A percentile compares a stretch with the other conserved stretches of the same genome.
Conservation (phyloP, 2,797 vertebrate species). For the Antennarius maculatus region DNA sequence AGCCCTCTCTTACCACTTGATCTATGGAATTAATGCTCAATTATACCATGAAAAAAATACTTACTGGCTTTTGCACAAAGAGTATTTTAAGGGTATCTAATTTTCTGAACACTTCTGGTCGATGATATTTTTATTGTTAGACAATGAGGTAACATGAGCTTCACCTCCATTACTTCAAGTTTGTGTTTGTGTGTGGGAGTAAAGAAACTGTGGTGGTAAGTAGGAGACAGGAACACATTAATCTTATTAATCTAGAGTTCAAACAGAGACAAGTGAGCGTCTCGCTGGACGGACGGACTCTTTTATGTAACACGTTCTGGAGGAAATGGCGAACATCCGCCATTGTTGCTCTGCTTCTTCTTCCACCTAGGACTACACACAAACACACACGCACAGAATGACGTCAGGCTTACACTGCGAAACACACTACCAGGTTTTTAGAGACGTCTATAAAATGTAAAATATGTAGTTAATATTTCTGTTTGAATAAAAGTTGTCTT, state of each 20-base stretch:
- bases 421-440: constrained; percentile 1
- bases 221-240: too few relatives aligned
- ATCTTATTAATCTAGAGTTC: not conserved
- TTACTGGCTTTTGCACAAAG: too few relatives aligned
- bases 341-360: constrained; percentile 65
- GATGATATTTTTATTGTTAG: too few relatives aligned
- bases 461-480: not conserved
- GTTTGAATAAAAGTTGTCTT: not conserved
- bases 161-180: constrained; percentile 16
- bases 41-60: too few relatives aligned
- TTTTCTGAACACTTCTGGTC: too few relatives aligned
- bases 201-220: not conserved
- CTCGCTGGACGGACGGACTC: not conserved
- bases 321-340: constrained; percentile 68
- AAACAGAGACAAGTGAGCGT: not conserved
- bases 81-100: too few relatives aligned
- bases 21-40: too few relatives aligned
- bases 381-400: constrained; percentile 25
- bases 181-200: not conserved
- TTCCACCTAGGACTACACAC: constrained; percentile 27
- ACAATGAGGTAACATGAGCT: constrained; percentile 10
- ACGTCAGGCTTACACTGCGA: constrained; percentile 40
- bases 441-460: not conserved
- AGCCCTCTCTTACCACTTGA: too few relatives aligned
- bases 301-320: constrained; percentile 14